phyloP scores from a whole-genome alignment of 2,888 invertebrate genomes.

The Margaritifera margaritifera region DNA sequence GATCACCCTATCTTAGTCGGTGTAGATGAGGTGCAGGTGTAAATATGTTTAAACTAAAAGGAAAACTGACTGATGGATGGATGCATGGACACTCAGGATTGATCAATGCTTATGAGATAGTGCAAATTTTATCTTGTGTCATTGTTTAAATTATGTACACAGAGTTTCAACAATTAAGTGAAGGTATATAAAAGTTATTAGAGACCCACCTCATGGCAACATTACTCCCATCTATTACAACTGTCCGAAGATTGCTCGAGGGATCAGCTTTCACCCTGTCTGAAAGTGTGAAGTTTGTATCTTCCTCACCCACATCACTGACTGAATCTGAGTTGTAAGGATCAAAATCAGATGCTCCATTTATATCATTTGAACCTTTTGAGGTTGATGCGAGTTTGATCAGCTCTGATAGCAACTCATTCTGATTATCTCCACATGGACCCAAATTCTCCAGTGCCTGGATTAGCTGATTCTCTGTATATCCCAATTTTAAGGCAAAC shows the following conservation, averaged over 20 bases:
- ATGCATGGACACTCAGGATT: too few species aligned
- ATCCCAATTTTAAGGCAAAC: conserved; percentile 93
- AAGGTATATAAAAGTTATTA: too few species aligned
- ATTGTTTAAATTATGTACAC: too few species aligned
- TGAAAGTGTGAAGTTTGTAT: background rate
- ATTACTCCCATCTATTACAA: conserved; percentile 89
- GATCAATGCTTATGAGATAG: too few species aligned
- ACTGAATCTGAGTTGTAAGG: background rate
- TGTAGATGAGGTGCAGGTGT: too few species aligned
- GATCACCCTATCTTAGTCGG: too few species aligned
- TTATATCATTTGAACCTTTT: conserved; percentile 2
- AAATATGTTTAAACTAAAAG: too few species aligned
- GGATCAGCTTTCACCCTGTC: conserved; percentile 18
- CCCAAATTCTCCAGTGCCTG: conserved; percentile 89
- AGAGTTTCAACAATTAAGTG: too few species aligned
- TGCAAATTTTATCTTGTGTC: too few species aligned
- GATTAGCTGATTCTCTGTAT: conserved; percentile 88
- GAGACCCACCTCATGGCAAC: conserved; percentile 84
- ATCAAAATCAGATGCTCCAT: conserved; percentile 2
- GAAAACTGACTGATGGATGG: too few species aligned
- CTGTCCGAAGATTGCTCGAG: conserved; percentile 75
- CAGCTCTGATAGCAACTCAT: conserved; percentile 90
- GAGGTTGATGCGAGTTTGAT: conserved; percentile 80
- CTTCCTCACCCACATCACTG: too few species aligned
- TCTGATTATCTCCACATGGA: conserved; percentile 84